phyloP scores from a whole-genome alignment of 2,113 vertebrate species.

The Alexandromys fortis region DNA sequence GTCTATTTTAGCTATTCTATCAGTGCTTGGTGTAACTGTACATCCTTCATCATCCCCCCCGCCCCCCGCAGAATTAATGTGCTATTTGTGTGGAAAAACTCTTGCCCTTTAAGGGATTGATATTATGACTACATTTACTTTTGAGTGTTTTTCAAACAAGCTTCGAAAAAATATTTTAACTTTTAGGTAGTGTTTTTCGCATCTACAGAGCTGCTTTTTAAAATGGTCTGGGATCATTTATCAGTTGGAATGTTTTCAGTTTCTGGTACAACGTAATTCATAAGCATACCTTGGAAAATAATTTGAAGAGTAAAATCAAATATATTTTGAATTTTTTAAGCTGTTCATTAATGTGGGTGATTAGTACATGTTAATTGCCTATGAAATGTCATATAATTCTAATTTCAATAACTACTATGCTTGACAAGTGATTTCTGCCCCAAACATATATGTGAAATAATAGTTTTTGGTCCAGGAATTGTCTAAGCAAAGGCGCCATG shows the following conservation, averaged over 20 bases:
- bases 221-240: slow-evolving; percentile 51
- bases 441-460: neutral
- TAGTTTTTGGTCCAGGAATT: neutral
- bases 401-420: neutral
- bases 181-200: slow-evolving; percentile 24
- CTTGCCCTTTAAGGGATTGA: slow-evolving; percentile 4
- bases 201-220: slow-evolving; percentile 31
- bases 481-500: neutral
- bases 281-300: neutral
- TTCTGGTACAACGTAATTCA: slow-evolving; percentile 57
- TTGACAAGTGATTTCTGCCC: neutral
- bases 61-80: slow-evolving; percentile 27
- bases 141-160: slow-evolving; percentile 47
- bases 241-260: neutral
- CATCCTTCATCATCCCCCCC: slow-evolving; percentile 46
- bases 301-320: slow-evolving; percentile 22
- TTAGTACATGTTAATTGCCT: neutral
- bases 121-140: slow-evolving; percentile 48
- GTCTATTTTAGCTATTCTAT: slow-evolving; percentile 52
- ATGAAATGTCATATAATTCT: neutral
- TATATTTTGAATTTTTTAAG: neutral
- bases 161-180: slow-evolving; percentile 50
- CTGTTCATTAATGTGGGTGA: neutral
- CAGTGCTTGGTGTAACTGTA: slow-evolving; percentile 18
- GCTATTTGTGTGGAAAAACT: slow-evolving; percentile 38